Evolutionary conservation across 2,888 invertebrate species (phyloP).

Genomic region (Andrena praecox): DNA sequence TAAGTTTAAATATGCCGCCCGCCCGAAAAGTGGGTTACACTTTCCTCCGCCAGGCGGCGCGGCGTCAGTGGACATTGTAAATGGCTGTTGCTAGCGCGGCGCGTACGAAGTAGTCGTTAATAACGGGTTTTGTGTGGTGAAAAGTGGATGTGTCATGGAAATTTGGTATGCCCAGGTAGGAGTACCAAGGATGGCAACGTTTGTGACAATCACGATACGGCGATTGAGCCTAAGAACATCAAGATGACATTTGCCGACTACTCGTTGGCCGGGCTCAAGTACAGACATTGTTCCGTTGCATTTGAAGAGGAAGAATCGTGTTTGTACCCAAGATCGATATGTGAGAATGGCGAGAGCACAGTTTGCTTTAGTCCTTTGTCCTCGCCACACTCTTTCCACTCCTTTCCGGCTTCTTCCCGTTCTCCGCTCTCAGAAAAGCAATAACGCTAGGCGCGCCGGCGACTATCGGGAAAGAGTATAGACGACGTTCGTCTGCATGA

Average conservation of each 20-base stretch:
- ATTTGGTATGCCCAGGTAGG: not conserved
- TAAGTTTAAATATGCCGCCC: conserved; percentile 6
- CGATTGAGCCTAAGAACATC: too few relatives aligned
- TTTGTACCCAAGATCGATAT: not conserved
- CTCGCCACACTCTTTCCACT: not conserved
- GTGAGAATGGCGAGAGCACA: not conserved
- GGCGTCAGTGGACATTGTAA: not conserved
- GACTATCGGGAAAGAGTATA: conserved; percentile 21
- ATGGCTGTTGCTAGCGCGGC: conserved; percentile 1
- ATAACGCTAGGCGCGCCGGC: conserved; percentile 10
- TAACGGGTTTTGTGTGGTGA: not conserved
- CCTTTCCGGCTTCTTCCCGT: not conserved
- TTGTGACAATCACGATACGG: too few relatives aligned
- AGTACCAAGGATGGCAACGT: not conserved
- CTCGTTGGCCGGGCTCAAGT: too few relatives aligned
- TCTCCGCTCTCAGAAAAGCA: conserved; percentile 17
- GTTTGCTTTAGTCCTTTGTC: conserved; percentile 14
- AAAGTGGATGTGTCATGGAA: not conserved
- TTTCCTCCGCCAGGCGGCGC: not conserved
- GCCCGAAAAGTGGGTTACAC: not conserved
- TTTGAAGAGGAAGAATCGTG: too few relatives aligned
- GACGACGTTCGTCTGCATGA: not conserved
- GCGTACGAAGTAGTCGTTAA: not conserved
- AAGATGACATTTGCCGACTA: too few relatives aligned
- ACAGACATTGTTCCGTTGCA: too few relatives aligned